Percentiles rank a stretch among this genome's conserved stretches.
Conservation (phyloP, 2,113 vertebrate genomes). For the Herpetotheres cachinnans region DNA sequence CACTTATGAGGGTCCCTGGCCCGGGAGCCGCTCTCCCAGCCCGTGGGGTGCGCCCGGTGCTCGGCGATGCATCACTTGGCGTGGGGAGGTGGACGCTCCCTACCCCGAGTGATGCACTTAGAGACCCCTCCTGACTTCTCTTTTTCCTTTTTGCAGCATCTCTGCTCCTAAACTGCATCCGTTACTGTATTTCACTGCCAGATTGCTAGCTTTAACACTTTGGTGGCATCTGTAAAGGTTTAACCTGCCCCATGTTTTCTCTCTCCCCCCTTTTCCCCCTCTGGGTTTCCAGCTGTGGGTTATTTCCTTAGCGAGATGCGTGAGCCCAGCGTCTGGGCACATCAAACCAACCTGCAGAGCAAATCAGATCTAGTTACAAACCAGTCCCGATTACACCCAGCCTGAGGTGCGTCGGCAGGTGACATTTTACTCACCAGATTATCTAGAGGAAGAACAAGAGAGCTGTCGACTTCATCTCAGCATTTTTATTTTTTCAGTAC, state of each 20-base stretch:
- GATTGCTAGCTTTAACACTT: neutral
- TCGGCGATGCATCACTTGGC: rapidly evolving
- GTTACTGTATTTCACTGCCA: neutral
- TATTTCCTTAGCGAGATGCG: neutral
- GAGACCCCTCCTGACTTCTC: neutral
- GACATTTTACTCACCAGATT: neutral
- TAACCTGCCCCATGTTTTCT: neutral
- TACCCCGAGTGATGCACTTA: neutral
- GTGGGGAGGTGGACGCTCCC: neutral
- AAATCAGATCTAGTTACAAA: neutral
- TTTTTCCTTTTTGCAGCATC: neutral
- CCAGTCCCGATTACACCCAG: neutral
- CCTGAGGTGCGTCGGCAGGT: neutral
- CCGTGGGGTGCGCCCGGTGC: neutral
- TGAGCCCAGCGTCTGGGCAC: neutral
- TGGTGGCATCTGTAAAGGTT: neutral
- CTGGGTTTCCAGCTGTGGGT: neutral
- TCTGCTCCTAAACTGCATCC: neutral
- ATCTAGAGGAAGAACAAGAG: conserved; percentile 6
- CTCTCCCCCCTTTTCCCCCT: neutral
- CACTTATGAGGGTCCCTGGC: neutral
- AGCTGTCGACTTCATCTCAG: neutral
- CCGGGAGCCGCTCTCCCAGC: neutral
- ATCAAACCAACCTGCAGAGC: neutral
- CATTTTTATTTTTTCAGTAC: neutral